Percentiles rank a stretch among this genome's conserved stretches.
These are phyloP conservation scores for Trinectes maculatus DNA, from an alignment of 2,113 vertebrate species.

Conservation along the genomic window DNA sequence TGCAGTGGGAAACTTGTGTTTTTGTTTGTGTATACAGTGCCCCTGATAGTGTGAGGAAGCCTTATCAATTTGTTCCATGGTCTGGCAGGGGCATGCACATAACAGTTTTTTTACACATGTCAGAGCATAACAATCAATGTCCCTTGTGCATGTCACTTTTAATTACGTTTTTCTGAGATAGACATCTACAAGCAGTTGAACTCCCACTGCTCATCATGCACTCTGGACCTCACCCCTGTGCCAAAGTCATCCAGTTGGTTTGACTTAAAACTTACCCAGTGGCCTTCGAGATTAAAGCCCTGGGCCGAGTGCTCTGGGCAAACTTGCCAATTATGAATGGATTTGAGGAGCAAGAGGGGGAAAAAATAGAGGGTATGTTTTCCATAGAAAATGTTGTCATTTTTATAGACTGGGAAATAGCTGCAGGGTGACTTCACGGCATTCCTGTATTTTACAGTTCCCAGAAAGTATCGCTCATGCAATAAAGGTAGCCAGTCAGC, in stretches of 20 bases:
- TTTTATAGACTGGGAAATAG: slow-evolving; percentile 80
- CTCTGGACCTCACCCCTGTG: slow-evolving; percentile 28
- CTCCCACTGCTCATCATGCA: slow-evolving; percentile 55
- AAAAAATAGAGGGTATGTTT: slow-evolving; percentile 64
- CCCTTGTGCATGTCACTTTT: slow-evolving; percentile 27
- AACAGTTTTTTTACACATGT: slow-evolving; percentile 42
- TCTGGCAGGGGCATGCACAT: slow-evolving; percentile 53
- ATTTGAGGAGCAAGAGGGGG: slow-evolving; percentile 31
- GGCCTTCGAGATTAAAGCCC: slow-evolving; percentile 43
- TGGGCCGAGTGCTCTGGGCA: slow-evolving; percentile 20
- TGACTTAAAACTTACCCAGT: slow-evolving; percentile 34
- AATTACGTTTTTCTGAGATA: slow-evolving; percentile 21
- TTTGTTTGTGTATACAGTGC: slow-evolving; percentile 48
- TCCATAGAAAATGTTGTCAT: slow-evolving; percentile 76
- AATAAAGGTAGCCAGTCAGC: slow-evolving; percentile 52
- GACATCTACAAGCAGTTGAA: slow-evolving; percentile 13
- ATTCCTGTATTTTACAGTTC: slow-evolving; percentile 75
- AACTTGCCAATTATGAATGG: slow-evolving; percentile 65
- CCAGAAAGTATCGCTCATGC: slow-evolving; percentile 54
- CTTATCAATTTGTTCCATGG: slow-evolving; percentile 57
- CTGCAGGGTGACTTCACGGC: slow-evolving; percentile 75
- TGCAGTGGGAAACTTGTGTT: no score
- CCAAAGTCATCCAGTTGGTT: slow-evolving; percentile 41
- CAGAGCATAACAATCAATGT: slow-evolving; percentile 37
- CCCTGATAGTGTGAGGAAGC: slow-evolving; percentile 72